phyloP scores from a whole-genome alignment of 2,888 invertebrate genomes.

The Amphipyra tragopoginis region DNA sequence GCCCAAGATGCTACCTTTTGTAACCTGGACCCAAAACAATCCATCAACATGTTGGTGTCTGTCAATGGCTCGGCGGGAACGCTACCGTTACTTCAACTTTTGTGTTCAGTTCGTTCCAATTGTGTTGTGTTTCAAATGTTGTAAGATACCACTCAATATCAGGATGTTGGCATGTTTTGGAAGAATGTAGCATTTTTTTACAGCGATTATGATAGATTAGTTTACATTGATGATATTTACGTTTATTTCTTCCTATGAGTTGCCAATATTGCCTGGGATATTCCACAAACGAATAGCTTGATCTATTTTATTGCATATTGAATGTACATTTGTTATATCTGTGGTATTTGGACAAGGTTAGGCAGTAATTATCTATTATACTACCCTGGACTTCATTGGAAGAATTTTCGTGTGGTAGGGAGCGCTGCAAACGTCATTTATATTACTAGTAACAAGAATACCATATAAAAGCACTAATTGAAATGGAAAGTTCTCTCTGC shows the following conservation, averaged over 20 bases:
- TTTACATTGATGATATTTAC: slow-evolving; percentile 7
- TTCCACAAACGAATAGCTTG: too few relatives aligned
- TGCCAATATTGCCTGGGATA: too few relatives aligned
- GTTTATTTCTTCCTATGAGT: not conserved
- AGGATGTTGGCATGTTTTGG: slow-evolving; percentile 37
- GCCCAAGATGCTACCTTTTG: slow-evolving; percentile 35
- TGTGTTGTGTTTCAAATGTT: slow-evolving; percentile 41
- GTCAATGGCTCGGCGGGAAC: slow-evolving; percentile 50
- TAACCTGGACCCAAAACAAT: slow-evolving; percentile 48
- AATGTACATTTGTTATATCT: too few relatives aligned
- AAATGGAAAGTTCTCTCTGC: too few relatives aligned
- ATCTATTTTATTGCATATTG: too few relatives aligned
- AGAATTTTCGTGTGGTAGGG: too few relatives aligned
- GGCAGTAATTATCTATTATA: too few relatives aligned
- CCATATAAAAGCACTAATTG: too few relatives aligned
- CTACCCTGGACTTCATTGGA: too few relatives aligned
- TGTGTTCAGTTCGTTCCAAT: slow-evolving; percentile 30
- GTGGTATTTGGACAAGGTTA: too few relatives aligned
- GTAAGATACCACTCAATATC: slow-evolving; percentile 38
- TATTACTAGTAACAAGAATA: too few relatives aligned
- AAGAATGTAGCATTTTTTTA: slow-evolving; percentile 27
- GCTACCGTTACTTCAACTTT: slow-evolving; percentile 55
- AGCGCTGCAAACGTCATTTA: too few relatives aligned
- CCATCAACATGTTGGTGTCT: slow-evolving; percentile 50
- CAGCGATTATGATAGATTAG: slow-evolving; percentile 27